phyloP scores from a whole-genome alignment of 1,140 invertebrate genomes.

The Tetramorium simillimum region DNA sequence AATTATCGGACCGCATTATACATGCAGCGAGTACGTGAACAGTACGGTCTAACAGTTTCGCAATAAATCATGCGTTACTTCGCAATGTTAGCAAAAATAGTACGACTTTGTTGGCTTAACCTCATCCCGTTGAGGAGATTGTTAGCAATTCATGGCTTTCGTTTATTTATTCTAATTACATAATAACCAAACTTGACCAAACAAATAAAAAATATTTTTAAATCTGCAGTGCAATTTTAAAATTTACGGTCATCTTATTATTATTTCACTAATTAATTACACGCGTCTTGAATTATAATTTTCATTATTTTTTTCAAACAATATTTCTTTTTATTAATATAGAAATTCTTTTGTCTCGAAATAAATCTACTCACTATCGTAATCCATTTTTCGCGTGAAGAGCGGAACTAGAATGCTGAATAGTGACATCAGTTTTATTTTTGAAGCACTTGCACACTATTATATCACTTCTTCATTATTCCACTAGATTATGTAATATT shows the following conservation, averaged over 20 bases:
- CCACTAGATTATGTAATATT: constrained; percentile 13
- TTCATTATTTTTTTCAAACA: not conserved
- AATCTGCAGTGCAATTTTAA: not conserved
- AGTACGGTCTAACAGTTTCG: not conserved
- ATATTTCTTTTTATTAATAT: not conserved
- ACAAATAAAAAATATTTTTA: not conserved
- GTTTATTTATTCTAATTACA: not conserved
- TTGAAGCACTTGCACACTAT: constrained; percentile 27
- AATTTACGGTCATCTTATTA: not conserved
- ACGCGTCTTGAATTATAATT: not conserved
- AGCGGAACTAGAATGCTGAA: not conserved
- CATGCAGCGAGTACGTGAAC: not conserved
- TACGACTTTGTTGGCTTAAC: constrained; percentile 28
- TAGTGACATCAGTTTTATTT: constrained; percentile 53
- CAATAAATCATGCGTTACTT: constrained; percentile 9
- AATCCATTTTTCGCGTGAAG: not conserved
- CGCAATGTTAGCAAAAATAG: constrained; percentile 21
- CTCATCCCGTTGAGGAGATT: not conserved
- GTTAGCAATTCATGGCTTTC: not conserved
- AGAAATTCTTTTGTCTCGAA: not conserved
- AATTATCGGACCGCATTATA: not conserved
- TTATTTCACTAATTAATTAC: constrained; percentile 3
- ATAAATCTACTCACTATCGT: constrained; percentile 11
- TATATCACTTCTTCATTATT: constrained; percentile 6
- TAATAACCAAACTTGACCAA: not conserved